Evolutionary conservation across 2,888 invertebrate species (phyloP).

Genomic region (Spisula solida): DNA sequence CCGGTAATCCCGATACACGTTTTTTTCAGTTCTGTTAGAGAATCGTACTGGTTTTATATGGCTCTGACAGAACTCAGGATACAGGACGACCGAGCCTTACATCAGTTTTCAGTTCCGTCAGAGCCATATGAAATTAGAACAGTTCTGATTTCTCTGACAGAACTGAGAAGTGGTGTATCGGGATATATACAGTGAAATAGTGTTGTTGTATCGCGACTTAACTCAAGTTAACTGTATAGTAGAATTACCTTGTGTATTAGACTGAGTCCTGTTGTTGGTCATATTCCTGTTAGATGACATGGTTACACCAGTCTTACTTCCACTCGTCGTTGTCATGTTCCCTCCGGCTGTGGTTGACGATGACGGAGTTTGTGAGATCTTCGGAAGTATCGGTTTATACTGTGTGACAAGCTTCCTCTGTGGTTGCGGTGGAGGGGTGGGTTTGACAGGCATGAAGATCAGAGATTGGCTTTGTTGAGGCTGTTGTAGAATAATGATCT

Average conservation of each 20-base stretch:
- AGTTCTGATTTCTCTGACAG: no score
- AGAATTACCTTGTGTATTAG: conserved; percentile 38
- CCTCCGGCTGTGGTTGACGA: background rate
- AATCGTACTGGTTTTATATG: no score
- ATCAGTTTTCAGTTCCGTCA: no score
- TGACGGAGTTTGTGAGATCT: conserved; percentile 47
- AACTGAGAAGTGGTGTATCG: no score
- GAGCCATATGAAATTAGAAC: no score
- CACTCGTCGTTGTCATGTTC: background rate
- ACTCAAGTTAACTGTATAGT: no score
- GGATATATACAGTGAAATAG: no score
- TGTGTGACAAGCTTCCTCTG: conserved; percentile 41
- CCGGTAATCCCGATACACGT: no score
- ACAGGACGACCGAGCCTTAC: no score
- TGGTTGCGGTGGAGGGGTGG: conserved; percentile 27
- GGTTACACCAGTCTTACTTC: background rate
- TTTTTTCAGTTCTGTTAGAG: no score
- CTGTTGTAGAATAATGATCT: conserved; percentile 55
- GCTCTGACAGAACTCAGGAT: no score
- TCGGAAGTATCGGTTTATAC: conserved; percentile 63
- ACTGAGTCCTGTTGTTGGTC: background rate
- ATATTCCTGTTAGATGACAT: conserved; percentile 25
- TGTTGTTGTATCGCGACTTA: no score
- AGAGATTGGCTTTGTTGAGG: conserved; percentile 40
- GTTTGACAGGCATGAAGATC: conserved; percentile 46